Base-by-base conservation (phyloP, 2,888 invertebrate species). In the Eustalomyia histrio region DNA sequence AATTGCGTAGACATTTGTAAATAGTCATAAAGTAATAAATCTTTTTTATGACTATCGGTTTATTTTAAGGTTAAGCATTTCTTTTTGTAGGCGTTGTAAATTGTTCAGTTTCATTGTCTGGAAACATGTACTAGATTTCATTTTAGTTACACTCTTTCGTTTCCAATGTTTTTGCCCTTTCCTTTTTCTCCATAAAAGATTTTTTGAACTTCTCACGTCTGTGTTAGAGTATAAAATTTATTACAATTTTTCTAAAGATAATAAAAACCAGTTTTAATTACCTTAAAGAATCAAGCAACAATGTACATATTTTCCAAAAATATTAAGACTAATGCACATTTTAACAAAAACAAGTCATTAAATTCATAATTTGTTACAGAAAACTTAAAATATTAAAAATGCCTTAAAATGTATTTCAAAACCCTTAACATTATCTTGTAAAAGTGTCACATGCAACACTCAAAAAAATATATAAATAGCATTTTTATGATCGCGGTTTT, bases 11-110 rank as follows among this genome's bases (percentile, higher is more conserved):
- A 81, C 74, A 76, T 79, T 83, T 75, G 65, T 72, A 79, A 79
- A 78, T 50, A 75, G 71, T 80, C 79, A 82, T 83, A 83, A 83
- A 82, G 63, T 24, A 75, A 83, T 83, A 83, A 83, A 83, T 83
- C 83, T 83, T 80, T 79, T 83, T 82, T 82, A 83, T 76, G 73
- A 71, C 60, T 29, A 58, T 73, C 50, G 57, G 67, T 47, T 74
- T 24, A n/a, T 64, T 39, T 63, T 68, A 52, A 69, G 58, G 43
- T 61, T 69, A 14, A 43, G 17, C 39, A 43, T 43, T 39, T 39
- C 39, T 39, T 39, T 39, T 78, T 63, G 74, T 75, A 81, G 78
- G 81, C 78, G 75, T 29, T 29, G 29, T 69, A 60, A n/a, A 33
- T 69, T 73, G 64, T 74, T 67, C 73, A 55, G 16, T 57, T 53